Conservation (phyloP, 2,888 invertebrate genomes). For the Chymomyza procnemis region DNA sequence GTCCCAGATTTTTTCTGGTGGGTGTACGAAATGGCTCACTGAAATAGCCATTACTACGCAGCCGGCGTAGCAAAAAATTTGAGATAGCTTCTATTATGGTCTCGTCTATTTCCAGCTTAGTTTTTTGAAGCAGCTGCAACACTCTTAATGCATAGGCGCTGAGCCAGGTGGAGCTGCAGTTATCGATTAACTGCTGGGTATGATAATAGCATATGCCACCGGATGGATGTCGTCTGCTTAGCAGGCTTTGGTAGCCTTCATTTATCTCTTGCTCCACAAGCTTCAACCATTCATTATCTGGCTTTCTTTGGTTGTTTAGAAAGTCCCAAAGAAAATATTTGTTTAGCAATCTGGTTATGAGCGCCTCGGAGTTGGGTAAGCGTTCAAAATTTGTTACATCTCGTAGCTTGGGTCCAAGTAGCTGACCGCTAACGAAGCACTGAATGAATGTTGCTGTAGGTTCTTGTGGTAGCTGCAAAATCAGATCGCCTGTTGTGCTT, state of each 20-base stretch:
- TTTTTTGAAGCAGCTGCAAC: conserved; percentile 4
- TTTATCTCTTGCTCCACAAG: background rate
- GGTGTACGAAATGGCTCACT: conserved; percentile 4
- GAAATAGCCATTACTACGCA: background rate
- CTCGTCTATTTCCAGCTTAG: background rate
- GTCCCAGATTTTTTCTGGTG: conserved; percentile 3
- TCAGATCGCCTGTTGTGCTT: background rate
- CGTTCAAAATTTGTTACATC: background rate
- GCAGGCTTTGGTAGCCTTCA: conserved; percentile 31
- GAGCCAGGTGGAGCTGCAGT: conserved; percentile 40
- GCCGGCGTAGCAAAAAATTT: conserved; percentile 21
- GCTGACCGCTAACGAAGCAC: conserved; percentile 17
- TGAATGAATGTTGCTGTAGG: conserved; percentile 2
- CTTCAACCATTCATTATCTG: background rate
- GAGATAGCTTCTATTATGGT: background rate
- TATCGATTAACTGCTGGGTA: background rate
- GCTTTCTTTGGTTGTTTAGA: background rate
- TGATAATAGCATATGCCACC: conserved; percentile 27
- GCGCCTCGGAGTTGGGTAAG: conserved; percentile 26
- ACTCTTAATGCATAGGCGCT: conserved; percentile 28
- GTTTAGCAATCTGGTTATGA: conserved; percentile 33
- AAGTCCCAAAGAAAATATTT: conserved; percentile 23
- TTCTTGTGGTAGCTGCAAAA: background rate
- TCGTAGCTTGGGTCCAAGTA: conserved; percentile 6
- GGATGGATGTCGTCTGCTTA: conserved; percentile 17